Evolutionary conservation across 2,113 vertebrate genomes (phyloP).

Genomic region (Daubentonia madagascariensis): DNA sequence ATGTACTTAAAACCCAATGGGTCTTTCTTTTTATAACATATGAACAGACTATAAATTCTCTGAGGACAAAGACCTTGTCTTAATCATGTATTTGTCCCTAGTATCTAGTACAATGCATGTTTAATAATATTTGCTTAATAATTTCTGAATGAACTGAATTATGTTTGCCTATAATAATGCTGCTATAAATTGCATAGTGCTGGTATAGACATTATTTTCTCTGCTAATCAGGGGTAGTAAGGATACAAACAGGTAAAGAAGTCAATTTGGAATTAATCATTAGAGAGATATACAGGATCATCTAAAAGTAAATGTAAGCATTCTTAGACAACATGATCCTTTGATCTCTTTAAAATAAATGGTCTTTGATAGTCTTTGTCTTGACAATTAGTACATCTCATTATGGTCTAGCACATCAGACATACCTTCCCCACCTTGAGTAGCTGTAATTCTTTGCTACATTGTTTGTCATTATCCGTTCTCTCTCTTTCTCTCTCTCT

Average conservation of each 20-base stretch:
- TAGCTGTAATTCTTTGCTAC: not conserved
- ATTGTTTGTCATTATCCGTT: not conserved
- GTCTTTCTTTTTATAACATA: not conserved
- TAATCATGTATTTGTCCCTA: not conserved
- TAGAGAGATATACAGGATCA: not conserved
- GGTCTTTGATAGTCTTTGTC: not conserved
- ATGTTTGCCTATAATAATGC: not conserved
- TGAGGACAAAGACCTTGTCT: not conserved
- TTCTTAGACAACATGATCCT: not conserved
- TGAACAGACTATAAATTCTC: not conserved
- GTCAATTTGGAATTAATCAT: not conserved
- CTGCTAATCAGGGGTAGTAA: not conserved
- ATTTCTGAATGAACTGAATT: not conserved
- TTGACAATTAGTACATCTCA: not conserved
- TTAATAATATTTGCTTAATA: not conserved
- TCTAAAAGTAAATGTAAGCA: not conserved
- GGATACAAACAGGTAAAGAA: not conserved
- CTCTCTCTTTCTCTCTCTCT: not conserved
- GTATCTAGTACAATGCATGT: not conserved
- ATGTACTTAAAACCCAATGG: not conserved
- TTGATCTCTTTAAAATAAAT: not conserved
- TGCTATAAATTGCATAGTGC: not conserved
- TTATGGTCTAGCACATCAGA: not conserved
- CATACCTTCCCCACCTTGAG: fast-evolving
- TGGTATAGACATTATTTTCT: not conserved